Evolutionary conservation across 2,888 invertebrate species (phyloP).

Genomic region (Hermodice carunculata): DNA sequence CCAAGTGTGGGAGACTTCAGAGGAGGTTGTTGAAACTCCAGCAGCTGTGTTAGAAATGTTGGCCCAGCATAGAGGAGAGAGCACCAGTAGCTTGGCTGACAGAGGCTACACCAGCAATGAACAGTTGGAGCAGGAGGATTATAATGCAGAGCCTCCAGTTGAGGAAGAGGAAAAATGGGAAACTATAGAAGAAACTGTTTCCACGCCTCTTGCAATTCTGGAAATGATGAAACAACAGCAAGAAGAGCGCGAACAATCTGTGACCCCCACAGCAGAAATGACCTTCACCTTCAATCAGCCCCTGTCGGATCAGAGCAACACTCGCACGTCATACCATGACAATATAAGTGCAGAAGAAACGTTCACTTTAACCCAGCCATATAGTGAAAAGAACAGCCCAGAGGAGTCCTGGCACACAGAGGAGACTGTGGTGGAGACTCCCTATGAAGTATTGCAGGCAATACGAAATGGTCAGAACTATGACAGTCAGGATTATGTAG

Average conservation of each 20-base stretch:
- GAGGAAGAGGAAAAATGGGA: neutral
- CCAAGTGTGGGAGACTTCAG: slow-evolving; percentile 17
- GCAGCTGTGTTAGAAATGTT: slow-evolving; percentile 19
- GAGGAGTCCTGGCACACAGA: too few relatives aligned
- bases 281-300: neutral
- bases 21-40: slow-evolving; percentile 25
- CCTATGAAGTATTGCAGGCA: too few relatives aligned
- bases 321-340: neutral
- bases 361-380: too few relatives aligned
- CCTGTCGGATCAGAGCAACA: neutral
- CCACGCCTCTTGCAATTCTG: slow-evolving; percentile 22
- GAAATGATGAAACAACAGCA: slow-evolving; percentile 23
- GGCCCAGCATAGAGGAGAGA: slow-evolving; percentile 6
- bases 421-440: too few relatives aligned
- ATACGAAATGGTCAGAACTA: too few relatives aligned
- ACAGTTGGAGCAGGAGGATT: slow-evolving; percentile 5
- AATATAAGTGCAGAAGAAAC: too few relatives aligned
- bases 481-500: neutral
- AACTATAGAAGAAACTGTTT: slow-evolving; percentile 17
- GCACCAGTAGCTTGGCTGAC: slow-evolving; percentile 1
- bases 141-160: slow-evolving; percentile 1
- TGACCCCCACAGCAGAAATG: neutral
- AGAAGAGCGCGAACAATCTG: too few relatives aligned
- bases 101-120: slow-evolving; percentile 24
- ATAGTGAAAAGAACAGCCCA: too few relatives aligned